Conservation (phyloP, 2,797 vertebrate genomes). For the Chanos chanos region DNA sequence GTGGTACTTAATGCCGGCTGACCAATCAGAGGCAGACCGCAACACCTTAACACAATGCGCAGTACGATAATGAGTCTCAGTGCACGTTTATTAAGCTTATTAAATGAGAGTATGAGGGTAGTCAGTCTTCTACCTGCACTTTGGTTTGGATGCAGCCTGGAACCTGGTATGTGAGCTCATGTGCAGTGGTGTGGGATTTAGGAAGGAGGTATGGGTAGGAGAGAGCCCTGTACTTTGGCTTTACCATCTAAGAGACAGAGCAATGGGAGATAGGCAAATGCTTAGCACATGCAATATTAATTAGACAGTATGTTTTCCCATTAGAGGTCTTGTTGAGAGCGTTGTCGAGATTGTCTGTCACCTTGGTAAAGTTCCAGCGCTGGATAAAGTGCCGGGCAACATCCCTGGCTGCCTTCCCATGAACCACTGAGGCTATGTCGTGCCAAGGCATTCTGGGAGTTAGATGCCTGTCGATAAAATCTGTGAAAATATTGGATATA, state of each 20-base stretch:
- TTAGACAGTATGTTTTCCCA: no score
- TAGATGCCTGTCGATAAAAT: constrained; percentile 92
- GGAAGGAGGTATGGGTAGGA: constrained; percentile 91
- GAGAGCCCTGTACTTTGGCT: constrained; percentile 87
- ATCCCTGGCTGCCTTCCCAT: constrained; percentile 87
- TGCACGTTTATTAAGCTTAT: no score
- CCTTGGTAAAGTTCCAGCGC: constrained; percentile 98
- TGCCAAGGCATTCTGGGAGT: constrained; percentile 98
- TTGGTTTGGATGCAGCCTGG: constrained; percentile 72
- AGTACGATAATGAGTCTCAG: no score
- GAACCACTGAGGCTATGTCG: constrained; percentile 88
- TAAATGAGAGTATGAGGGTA: no score
- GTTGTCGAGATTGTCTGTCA: no score
- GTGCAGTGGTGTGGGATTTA: constrained; percentile 85
- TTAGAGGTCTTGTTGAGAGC: no score
- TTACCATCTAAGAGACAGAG: constrained; percentile 78
- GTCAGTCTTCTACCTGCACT: constrained; percentile 77
- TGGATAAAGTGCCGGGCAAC: constrained; percentile 96
- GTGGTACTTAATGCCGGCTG: constrained; percentile 92
- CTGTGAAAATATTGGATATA: constrained; percentile 52
- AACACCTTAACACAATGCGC: constrained; percentile 72
- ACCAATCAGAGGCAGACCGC: constrained; percentile 92
- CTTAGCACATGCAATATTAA: no score
- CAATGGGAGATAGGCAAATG: not conserved
- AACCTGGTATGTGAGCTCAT: constrained; percentile 82